Base-by-base conservation (phyloP, 2,888 invertebrate genomes). In the Chalcis sispes region DNA sequence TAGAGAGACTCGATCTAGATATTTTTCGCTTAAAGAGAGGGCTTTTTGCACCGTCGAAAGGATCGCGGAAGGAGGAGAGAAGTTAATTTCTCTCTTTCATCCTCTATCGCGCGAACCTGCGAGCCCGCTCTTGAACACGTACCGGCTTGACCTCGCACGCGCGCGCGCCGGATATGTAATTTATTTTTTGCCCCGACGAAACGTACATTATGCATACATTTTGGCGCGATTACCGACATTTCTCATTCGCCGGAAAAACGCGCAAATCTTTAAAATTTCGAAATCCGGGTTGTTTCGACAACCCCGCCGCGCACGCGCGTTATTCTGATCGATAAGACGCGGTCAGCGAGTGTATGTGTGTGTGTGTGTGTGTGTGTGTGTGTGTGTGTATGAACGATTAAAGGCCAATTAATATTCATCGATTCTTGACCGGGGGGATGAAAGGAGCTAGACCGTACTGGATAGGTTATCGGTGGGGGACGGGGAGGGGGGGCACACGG, bases 371-470 rank as follows among this genome's bases (percentile, higher is more conserved):
- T n/a, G n/a, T n/a, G n/a, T n/a, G n/a, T n/a, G n/a, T n/a, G n/a
- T n/a, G n/a, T n/a, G n/a, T 27, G 65, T 48, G 65, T 46, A 29
- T 48, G 61, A 48, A 36, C 69, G 71, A 79, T 77, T 72, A 74
- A 75, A 62, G 67, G 67, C 2, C 74, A 75, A 77, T 77, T 77
- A 75, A 75, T 72, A 77, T 75, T 64, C 77, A 75, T 74, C 71
- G 62, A 67, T 54, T 72, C 78, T 48, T 29, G 61, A 15, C 8
- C 25, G 48, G 40, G 32, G 42, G 66, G 72, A 40, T 27, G 72
- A 58, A 66, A 65, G 71, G 61, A 62, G 69, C 48, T 48, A 69
- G 59, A 58, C 67, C 59, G 48, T 20, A 3, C 20, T 15, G 42
- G n/a, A 15, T 36, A 36, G 10, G 36, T 10, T 7, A 10, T 15